Evolutionary conservation across 1,140 invertebrate species (phyloP), one percentile per base, ranked within the genome.

Genomic region (Bombus haemorrhoidalis): DNA sequence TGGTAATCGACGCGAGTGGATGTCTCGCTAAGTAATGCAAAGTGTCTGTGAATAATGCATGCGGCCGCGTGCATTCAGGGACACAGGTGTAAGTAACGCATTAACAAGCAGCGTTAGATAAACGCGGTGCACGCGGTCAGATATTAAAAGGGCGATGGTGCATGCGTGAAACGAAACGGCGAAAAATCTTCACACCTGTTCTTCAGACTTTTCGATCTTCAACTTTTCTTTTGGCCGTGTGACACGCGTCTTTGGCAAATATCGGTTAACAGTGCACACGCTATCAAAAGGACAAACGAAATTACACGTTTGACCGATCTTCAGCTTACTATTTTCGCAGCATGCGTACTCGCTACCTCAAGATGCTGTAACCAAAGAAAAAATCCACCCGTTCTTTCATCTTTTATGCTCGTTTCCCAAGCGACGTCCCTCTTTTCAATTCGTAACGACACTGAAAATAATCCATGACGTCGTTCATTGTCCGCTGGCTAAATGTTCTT

Each of bases 11-110:
- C 43, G 53, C 69, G 32, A 79, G 68, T 80, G 77, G 53, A 73
- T 72, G 83, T 71, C 37, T 53, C 77, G 34, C 59, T 73, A 85
- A 80, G 77, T 85, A 71, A 85, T 85, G 83, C 69, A 85, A 85
- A 85, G 83, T 85, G 69, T 81, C 43, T 32, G 68, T 81, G 83
- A 85, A 85, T 85, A 85, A 85, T 84, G 74, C 83, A 84, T 84
- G 74, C 32, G 47, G 37, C 22, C 32, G 25, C 25, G 73, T 25
- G 81, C 43, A 68, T 75, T 83, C 75, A 80, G 66, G 53, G 53
- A 72, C 74, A 72, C 68, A 53, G 81, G 62, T 57, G 66, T 53
- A 79, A 84, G 76, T 72, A 84, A 80, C 76, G 76, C 76, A 84
- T 84, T 84, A 84, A 84, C 83, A 80, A 72, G 25, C 62, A 28